Evolutionary conservation across 2,888 invertebrate species (phyloP), one percentile per base, ranked within the genome.

Genomic region (Dorcus hopei): DNA sequence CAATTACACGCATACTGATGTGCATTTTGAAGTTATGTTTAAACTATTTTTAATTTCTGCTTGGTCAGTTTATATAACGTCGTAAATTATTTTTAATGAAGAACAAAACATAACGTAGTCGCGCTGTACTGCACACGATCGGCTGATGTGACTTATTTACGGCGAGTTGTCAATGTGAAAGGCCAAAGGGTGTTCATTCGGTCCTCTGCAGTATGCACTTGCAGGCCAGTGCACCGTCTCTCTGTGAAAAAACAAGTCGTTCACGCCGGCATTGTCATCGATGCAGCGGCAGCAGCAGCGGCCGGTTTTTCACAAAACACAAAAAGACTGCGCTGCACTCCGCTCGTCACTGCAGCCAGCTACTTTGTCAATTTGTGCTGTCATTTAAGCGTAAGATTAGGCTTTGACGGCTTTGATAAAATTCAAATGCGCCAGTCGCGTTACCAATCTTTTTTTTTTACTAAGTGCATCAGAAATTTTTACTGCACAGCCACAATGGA

Each of bases 371-470:
- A 64, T 64, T 62, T 58, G 58, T 61, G 61, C 49, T 64, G 61
- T 61, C 66, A 62, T 66, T 64, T 66, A 58, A 65, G 63, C 66
- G 65, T 65, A 63, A 66, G 62, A 62, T 65, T 65, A 59, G 65
- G 56, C 63, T 65, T 60, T 62, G 62, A 65, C 59, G 56, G 47
- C 53, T 52, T 39, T 58, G 53, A 58, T 58, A 54, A 53, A 58
- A 58, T 54, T 53, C 38, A 49, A 54, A 33, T 41, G 45, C 53
- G 23, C 33, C 19, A 33, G 23, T 19, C 38, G 45, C 19, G 23
- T 48, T 47, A 54, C 54, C 47, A 38, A 39, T 54, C 47, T 53
- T 38, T 38, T 41, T 38, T 41, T 45, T 54, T 33, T 49, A 40
- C 45, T 3, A 33, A 33, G 26, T 33, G 26, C 26, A 33, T 33